Evolutionary conservation across 2,113 vertebrate genomes (phyloP).

Genomic region (Pachycephala philippinensis): DNA sequence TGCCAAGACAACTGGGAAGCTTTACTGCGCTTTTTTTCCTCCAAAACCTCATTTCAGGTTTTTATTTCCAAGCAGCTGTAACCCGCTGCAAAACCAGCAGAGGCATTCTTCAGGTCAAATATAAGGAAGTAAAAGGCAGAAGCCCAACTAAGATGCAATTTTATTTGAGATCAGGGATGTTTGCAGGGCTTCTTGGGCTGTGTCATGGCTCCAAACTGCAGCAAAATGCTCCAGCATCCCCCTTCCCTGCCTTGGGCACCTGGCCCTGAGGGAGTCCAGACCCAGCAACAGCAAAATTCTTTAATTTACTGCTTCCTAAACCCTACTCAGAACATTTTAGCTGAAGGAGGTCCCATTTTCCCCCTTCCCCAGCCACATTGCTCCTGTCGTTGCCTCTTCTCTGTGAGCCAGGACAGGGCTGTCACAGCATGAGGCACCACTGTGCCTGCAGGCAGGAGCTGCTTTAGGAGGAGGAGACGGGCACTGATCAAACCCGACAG

Average conservation of each 20-base stretch:
- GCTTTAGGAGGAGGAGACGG: background rate
- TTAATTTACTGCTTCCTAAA: background rate
- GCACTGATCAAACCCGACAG: background rate
- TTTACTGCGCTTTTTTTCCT: background rate
- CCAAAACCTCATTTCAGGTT: background rate
- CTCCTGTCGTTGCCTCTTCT: background rate
- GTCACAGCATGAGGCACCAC: background rate
- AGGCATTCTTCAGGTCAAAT: background rate
- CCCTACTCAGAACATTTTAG: rapidly evolving
- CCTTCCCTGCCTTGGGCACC: background rate
- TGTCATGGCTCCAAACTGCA: background rate
- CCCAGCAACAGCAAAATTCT: background rate
- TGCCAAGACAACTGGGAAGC: background rate
- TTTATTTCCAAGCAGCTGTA: background rate
- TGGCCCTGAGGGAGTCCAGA: background rate
- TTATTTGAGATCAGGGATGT: background rate
- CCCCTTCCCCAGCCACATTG: background rate
- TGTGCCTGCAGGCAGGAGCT: background rate
- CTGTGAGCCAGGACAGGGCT: background rate
- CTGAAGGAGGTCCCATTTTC: rapidly evolving
- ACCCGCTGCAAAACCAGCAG: background rate
- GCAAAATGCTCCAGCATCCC: background rate
- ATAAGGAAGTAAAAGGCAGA: background rate
- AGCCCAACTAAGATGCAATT: background rate
- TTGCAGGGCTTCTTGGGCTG: background rate